phyloP scores from a whole-genome alignment of 1,140 invertebrate genomes.

The Matsumurasca onukii region DNA sequence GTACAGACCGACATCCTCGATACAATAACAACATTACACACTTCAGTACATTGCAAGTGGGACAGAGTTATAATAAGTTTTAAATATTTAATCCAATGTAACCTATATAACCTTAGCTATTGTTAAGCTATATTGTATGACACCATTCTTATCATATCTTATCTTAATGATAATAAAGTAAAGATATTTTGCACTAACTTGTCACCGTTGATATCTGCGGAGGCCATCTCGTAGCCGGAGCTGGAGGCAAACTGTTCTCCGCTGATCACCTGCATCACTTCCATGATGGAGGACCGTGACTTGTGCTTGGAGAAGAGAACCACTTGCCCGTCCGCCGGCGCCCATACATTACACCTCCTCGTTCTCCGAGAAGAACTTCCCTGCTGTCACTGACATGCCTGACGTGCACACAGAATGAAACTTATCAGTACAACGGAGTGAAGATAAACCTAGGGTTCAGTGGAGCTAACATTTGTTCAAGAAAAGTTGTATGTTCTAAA shows the following conservation, averaged over 20 bases:
- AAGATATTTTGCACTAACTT: slow-evolving; percentile 55
- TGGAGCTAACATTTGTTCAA: too few species aligned
- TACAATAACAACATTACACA: neutral
- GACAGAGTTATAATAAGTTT: neutral
- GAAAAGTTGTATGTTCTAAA: too few species aligned
- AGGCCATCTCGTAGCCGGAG: slow-evolving; percentile 84
- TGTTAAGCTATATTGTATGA: neutral
- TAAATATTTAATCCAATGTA: neutral
- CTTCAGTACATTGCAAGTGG: neutral
- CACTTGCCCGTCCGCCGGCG: slow-evolving; percentile 91
- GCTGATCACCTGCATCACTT: slow-evolving; percentile 62
- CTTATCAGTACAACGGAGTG: too few species aligned
- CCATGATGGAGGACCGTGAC: slow-evolving; percentile 35
- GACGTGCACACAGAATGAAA: slow-evolving; percentile 24
- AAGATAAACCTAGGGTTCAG: too few species aligned
- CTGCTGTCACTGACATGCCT: slow-evolving; percentile 87
- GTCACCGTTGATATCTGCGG: slow-evolving; percentile 85
- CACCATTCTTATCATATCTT: too few species aligned
- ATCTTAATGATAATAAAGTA: neutral
- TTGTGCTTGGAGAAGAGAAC: slow-evolving; percentile 69
- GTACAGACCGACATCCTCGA: slow-evolving; percentile 41
- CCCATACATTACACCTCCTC: slow-evolving; percentile 64
- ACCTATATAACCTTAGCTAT: neutral
- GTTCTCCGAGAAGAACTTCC: slow-evolving; percentile 71
- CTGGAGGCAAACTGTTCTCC: slow-evolving; percentile 87